Base-by-base conservation (phyloP, 2,797 vertebrate genomes). In the Anabacerthia variegaticeps region DNA sequence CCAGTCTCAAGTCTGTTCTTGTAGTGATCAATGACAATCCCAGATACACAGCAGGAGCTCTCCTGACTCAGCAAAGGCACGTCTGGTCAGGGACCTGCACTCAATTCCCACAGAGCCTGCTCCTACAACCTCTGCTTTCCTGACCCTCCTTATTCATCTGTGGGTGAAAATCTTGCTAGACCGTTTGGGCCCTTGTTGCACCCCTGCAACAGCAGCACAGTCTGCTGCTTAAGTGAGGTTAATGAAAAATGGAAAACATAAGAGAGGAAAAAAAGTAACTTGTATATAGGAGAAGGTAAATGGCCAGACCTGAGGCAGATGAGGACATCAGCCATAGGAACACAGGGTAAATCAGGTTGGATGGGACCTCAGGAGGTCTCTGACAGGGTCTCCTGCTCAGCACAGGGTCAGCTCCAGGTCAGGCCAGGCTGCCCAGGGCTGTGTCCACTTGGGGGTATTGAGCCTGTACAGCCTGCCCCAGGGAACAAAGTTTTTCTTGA, bases 311-410 rank as follows among this genome's bases (percentile, higher is more conserved):
- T n/a, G 34, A 80, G 49, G 32, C 24, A 89, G 86, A 66, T 27
- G 24, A 72, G 88, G 41, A n/a, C 7, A 77, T 48, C 36, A 71
- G 56, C 37, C 58, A 46, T 1, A 73, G 65, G n/a, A 83, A 43
- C 15, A 68, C 13, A 58, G 66, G 7, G 52, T 37, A 68, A 75
- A 21, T 66, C 54, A 66, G 46, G 15, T 0, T 55, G 62, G 34
- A 41, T 1, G 0, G 67, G 22, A 86, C 34, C 46, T 81, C 0
- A 0, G 34, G 19, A 78, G 5, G 23, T 56, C 27, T 73, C 56
- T 37, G 34, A 37, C 2, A 0, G 21, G 39, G 32, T 28, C 10
- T 72, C 32, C 62, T 71, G 49, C 34, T 76, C 30, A 72, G 30
- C 44, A 58, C n/a, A 63, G 23, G n/a, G 5, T 69, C 68, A 94